A percentile compares a stretch with the other conserved stretches of the same genome.
Conservation (phyloP, 2,797 vertebrate genomes). For the Brachymystax lenok region DNA sequence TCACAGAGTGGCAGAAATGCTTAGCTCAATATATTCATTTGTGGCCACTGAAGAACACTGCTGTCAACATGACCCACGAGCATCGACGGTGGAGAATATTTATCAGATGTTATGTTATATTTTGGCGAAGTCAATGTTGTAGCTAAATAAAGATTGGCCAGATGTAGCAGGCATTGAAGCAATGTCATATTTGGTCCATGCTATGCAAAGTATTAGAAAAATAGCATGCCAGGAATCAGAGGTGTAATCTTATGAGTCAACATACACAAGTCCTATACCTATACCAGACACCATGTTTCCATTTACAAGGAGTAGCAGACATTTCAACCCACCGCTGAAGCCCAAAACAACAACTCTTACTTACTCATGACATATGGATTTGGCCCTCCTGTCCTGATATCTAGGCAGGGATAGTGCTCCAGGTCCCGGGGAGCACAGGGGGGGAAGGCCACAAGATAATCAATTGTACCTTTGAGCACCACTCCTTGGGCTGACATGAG, state of each 20-base stretch:
- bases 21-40: no score
- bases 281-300: not conserved
- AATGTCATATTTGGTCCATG: no score
- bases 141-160: no score
- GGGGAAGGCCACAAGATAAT: not conserved
- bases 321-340: not conserved
- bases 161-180: no score
- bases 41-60: no score
- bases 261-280: not conserved
- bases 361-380: not conserved
- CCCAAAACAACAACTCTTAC: not conserved
- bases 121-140: no score
- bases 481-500: not conserved
- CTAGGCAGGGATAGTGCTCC: not conserved
- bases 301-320: not conserved
- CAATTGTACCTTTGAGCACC: not conserved
- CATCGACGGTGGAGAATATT: no score
- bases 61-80: no score
- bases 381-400: not conserved
- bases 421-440: not conserved
- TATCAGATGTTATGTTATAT: no score
- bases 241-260: not conserved
- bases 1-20: no score
- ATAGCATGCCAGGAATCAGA: not conserved
- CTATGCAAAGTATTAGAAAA: not conserved